Conservation (phyloP, 2,797 vertebrate species). For the Pyrocephalus nanus region DNA sequence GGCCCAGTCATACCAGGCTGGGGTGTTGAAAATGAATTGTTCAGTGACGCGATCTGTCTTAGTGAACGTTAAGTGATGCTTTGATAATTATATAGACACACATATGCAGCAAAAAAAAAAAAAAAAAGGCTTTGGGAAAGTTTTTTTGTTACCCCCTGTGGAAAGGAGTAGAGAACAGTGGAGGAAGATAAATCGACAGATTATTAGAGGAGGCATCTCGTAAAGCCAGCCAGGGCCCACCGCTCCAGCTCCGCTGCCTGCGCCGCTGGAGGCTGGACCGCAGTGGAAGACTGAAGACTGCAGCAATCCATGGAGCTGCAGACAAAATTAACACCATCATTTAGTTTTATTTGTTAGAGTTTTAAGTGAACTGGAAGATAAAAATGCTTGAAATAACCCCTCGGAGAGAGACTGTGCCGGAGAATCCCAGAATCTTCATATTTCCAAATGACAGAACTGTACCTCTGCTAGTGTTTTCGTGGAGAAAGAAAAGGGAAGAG, state of each 20-base stretch:
- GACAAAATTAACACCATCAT: constrained; percentile 65
- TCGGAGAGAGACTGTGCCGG: not conserved
- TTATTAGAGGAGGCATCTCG: not conserved
- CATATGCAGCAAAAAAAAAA: not conserved
- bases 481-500: not conserved
- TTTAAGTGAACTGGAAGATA: constrained; percentile 46
- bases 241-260: not conserved
- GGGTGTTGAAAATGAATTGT: constrained; percentile 61
- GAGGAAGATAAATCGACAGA: constrained; percentile 16
- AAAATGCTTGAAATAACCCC: constrained; percentile 49
- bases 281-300: constrained; percentile 49
- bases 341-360: constrained; percentile 63
- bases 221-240: not conserved
- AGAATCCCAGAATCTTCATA: not conserved
- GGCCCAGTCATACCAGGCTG: constrained; percentile 54
- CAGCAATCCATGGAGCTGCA: constrained; percentile 17
- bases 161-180: not conserved
- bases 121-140: not conserved
- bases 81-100: constrained; percentile 66
- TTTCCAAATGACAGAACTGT: not conserved
- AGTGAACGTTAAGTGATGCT: constrained; percentile 32
- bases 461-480: not conserved
- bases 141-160: constrained; percentile 10
- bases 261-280: constrained; percentile 1
- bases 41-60: constrained; percentile 46